These are phyloP conservation scores for Campoletis sonorensis DNA, from an alignment of 1,140 invertebrate species.

Conservation along the genomic window DNA sequence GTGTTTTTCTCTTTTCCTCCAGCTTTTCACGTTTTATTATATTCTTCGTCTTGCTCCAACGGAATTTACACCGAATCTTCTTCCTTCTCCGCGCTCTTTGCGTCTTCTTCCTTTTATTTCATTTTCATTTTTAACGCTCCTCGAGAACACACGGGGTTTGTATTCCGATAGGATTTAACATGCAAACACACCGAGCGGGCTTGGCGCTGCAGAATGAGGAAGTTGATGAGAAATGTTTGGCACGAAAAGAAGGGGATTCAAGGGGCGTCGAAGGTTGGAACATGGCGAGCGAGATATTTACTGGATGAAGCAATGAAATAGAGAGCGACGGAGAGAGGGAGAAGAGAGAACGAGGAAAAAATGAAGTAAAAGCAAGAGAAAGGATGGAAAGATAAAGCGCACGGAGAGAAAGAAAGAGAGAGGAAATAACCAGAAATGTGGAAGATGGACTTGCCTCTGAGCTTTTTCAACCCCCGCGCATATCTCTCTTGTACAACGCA, in stretches of 20 bases:
- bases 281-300: neutral
- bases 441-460: neutral
- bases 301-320: neutral
- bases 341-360: neutral
- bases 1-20: no score
- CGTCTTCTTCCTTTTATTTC: neutral
- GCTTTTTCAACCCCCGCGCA: neutral
- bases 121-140: slow-evolving; percentile 1
- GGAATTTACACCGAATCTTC: neutral
- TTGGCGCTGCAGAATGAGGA: slow-evolving; percentile 21
- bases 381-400: neutral
- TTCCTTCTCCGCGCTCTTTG: neutral
- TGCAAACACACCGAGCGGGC: slow-evolving; percentile 33
- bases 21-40: neutral
- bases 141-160: neutral
- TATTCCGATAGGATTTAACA: slow-evolving; percentile 30
- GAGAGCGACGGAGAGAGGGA: neutral
- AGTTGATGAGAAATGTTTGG: slow-evolving; percentile 43
- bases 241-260: slow-evolving; percentile 8
- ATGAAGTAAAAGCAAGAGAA: neutral
- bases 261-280: neutral
- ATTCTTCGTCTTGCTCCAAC: neutral
- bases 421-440: neutral
- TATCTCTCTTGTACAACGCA: slow-evolving; percentile 18
- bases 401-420: neutral